Evolutionary conservation across 2,113 vertebrate species (phyloP).

Genomic region (Chamaea fasciata): DNA sequence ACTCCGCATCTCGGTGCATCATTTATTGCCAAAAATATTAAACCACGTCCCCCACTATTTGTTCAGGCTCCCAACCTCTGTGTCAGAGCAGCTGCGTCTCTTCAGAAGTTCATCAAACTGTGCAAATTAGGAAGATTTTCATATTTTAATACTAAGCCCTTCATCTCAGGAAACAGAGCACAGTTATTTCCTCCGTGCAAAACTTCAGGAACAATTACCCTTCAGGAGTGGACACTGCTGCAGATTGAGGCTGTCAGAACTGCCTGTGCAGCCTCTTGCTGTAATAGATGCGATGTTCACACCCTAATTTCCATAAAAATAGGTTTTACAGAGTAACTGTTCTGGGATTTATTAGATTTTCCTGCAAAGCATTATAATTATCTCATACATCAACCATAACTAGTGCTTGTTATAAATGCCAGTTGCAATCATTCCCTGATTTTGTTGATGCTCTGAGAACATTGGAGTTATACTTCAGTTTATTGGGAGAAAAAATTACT

Average conservation of each 20-base stretch:
- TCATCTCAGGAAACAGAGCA: background rate
- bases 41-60: background rate
- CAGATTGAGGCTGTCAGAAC: slow-evolving; percentile 44
- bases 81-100: background rate
- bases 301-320: slow-evolving; percentile 72
- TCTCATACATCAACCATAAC: slow-evolving; percentile 65
- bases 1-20: background rate
- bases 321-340: slow-evolving; percentile 61
- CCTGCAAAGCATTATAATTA: slow-evolving; percentile 61
- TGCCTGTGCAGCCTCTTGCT: slow-evolving; percentile 21
- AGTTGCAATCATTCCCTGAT: slow-evolving; percentile 58
- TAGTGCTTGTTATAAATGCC: slow-evolving; percentile 59
- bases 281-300: slow-evolving; percentile 54
- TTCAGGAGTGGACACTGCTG: slow-evolving; percentile 5
- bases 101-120: background rate
- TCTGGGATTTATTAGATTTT: slow-evolving; percentile 69
- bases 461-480: slow-evolving; percentile 5
- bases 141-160: background rate
- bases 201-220: slow-evolving; percentile 33
- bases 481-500: background rate
- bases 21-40: background rate
- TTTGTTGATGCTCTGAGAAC: slow-evolving; percentile 46
- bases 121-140: background rate
- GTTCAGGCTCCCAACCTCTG: background rate
- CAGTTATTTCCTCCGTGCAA: background rate